Conservation (phyloP, 2,888 invertebrate genomes). For the Bedellia somnulentella region DNA sequence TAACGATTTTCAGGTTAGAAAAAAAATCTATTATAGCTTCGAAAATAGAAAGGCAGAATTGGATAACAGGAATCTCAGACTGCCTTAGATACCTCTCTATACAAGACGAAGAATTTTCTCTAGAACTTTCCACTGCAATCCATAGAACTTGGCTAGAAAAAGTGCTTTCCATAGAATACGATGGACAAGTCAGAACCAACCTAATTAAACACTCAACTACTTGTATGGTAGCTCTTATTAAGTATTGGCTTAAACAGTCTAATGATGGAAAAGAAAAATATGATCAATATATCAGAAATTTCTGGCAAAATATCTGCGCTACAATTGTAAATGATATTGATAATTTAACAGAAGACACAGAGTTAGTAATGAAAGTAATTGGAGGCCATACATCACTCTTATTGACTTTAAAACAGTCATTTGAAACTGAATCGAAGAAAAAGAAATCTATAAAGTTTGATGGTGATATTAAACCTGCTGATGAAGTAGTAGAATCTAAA, state of each 20-base stretch:
- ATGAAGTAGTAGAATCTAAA: not conserved
- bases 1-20: slow-evolving; percentile 62
- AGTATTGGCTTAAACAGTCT: slow-evolving; percentile 31
- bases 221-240: slow-evolving; percentile 22
- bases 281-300: slow-evolving; percentile 29
- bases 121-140: slow-evolving; percentile 19
- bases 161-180: slow-evolving; percentile 12
- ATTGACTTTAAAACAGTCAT: slow-evolving; percentile 21
- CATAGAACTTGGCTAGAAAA: slow-evolving; percentile 27
- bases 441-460: slow-evolving; percentile 24
- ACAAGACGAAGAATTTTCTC: slow-evolving; percentile 16
- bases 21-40: slow-evolving; percentile 62
- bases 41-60: slow-evolving; percentile 67
- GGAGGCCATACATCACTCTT: slow-evolving; percentile 30
- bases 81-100: slow-evolving; percentile 62
- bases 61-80: slow-evolving; percentile 71
- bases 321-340: slow-evolving; percentile 24
- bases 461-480: slow-evolving; percentile 14
- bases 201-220: slow-evolving; percentile 22
- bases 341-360: slow-evolving; percentile 30
- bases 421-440: slow-evolving; percentile 20
- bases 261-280: slow-evolving; percentile 18
- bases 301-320: slow-evolving; percentile 37
- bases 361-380: slow-evolving; percentile 38
- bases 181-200: slow-evolving; percentile 13